Conservation (phyloP, 2,113 vertebrate species). For the Macaca fascicularis region T2T-MFA8v1.1 NC_088386.1:121684501-121685000, state of each 20-base stretch:
- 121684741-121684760: not conserved
- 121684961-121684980: not conserved
- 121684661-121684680: not conserved
- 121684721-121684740: rapidly evolving
- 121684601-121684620: not conserved
- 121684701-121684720: not conserved
- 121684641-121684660: not conserved
- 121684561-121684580: not conserved
- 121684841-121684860: not conserved
- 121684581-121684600: not conserved
- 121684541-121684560: not conserved
- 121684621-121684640: not conserved
- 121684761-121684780: not conserved
- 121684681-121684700: not conserved
- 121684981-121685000: not conserved
- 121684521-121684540: constrained; percentile 2
- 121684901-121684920: not conserved
- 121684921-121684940: not conserved
- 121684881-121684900: not conserved
- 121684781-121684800: not conserved
- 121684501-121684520: not conserved
- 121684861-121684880: not conserved
- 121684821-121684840: not conserved
- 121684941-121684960: not conserved
- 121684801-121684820: not conserved